Conservation (phyloP, 2,113 vertebrate species). For the Plectropomus leopardus region DNA sequence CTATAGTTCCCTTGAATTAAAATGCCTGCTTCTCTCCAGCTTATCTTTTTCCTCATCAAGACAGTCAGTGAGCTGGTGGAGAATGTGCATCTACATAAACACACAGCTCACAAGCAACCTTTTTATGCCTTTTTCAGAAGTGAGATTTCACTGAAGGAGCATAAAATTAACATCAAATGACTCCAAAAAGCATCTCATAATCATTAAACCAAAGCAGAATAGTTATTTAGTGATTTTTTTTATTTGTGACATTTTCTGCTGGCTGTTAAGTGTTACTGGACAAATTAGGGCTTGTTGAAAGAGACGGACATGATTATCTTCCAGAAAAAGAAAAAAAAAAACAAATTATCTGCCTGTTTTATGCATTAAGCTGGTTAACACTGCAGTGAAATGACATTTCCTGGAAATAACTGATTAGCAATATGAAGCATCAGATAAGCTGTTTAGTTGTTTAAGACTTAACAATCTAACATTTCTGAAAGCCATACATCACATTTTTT, state of each 20-base stretch:
- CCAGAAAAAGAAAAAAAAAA: neutral
- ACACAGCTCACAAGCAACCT: too few species aligned
- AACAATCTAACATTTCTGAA: too few species aligned
- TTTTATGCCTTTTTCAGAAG: neutral
- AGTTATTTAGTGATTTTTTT: too few species aligned
- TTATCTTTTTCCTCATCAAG: too few species aligned
- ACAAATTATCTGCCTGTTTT: neutral
- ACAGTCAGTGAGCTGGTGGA: too few species aligned
- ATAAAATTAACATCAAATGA: neutral
- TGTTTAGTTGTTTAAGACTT: too few species aligned
- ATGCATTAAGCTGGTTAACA: neutral
- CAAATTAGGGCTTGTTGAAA: too few species aligned
- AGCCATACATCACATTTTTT: neutral
- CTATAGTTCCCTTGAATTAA: too few species aligned
- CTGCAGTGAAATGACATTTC: neutral
- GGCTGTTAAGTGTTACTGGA: neutral
- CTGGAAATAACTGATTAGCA: neutral
- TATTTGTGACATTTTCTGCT: neutral
- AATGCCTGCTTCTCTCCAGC: too few species aligned
- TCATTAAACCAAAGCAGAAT: too few species aligned
- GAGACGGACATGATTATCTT: neutral
- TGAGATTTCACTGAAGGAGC: neutral
- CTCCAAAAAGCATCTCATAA: neutral
- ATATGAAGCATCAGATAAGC: too few species aligned
- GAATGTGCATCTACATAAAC: too few species aligned